Conservation (phyloP, 1,140 invertebrate genomes). For the Trichonephila clavata region DNA sequence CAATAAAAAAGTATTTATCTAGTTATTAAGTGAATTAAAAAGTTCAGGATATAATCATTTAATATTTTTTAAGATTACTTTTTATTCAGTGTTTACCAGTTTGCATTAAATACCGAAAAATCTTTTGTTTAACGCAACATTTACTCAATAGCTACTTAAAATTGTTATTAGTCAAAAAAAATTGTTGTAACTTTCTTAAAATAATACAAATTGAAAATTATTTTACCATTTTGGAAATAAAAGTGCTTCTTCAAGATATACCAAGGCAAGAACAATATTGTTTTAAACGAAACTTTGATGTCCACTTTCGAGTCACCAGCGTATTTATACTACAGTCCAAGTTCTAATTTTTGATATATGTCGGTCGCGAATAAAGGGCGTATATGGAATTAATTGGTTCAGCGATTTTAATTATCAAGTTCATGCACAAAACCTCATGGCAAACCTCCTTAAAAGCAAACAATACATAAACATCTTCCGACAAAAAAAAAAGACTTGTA, state of each 20-base stretch:
- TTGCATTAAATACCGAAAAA: background rate
- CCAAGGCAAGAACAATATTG: background rate
- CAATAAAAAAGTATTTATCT: too few relatives aligned
- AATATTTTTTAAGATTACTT: too few relatives aligned
- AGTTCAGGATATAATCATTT: too few relatives aligned
- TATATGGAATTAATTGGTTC: background rate
- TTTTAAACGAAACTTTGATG: background rate
- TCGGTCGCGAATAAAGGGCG: background rate
- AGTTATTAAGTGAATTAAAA: too few relatives aligned
- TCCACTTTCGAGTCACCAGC: background rate
- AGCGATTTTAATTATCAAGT: background rate
- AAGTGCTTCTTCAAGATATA: background rate
- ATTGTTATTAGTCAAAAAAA: background rate
- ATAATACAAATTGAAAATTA: background rate
- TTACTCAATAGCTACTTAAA: background rate
- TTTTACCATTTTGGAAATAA: background rate
- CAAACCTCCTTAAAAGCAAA: background rate
- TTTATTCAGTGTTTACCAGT: too few relatives aligned
- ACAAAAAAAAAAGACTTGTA: background rate
- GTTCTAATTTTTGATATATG: background rate
- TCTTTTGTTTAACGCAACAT: background rate
- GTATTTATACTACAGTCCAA: background rate
- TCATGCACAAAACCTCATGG: background rate
- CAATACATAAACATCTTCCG: background rate
- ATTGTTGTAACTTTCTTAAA: background rate